Conservation (phyloP, 2,113 vertebrate species). For the Lucifuga dentata region DNA sequence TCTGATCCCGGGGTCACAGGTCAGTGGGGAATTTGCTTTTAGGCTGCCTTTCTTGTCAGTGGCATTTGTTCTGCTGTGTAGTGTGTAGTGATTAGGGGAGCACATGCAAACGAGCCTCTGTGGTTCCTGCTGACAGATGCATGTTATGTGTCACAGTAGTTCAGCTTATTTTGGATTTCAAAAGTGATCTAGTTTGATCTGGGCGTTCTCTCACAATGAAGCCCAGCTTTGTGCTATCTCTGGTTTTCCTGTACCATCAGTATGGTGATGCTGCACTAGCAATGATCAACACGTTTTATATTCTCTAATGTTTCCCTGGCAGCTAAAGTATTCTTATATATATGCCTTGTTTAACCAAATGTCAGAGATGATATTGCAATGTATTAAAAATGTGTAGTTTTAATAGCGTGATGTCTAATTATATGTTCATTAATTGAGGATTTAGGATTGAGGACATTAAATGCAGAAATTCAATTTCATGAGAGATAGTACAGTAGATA, state of each 20-base stretch:
- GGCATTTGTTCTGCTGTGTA: constrained; percentile 53
- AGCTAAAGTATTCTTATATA: constrained; percentile 69
- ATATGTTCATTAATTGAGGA: constrained; percentile 64
- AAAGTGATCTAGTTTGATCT: constrained; percentile 34
- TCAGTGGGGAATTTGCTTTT: constrained; percentile 54
- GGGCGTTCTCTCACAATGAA: constrained; percentile 9
- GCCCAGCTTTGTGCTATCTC: constrained; percentile 33
- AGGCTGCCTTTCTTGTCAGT: constrained; percentile 50
- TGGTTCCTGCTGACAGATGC: constrained; percentile 75
- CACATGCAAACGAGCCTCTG: constrained; percentile 51
- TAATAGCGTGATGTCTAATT: constrained; percentile 69
- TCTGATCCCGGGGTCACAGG: constrained; percentile 53
- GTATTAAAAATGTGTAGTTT: constrained; percentile 61
- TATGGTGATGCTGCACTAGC: constrained; percentile 9
- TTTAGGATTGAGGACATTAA: constrained; percentile 60
- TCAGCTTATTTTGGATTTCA: constrained; percentile 66
- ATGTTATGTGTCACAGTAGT: constrained; percentile 55
- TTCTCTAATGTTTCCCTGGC: constrained; percentile 60
- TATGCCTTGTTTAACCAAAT: constrained; percentile 66
- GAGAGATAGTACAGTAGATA: constrained; percentile 68
- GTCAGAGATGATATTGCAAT: constrained; percentile 60
- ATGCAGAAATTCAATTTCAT: constrained; percentile 57
- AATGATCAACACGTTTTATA: constrained; percentile 44
- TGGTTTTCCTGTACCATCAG: constrained; percentile 28
- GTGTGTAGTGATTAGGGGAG: constrained; percentile 36